These are phyloP conservation scores for Carollia perspicillata DNA, from an alignment of 2,113 vertebrate genomes.

Conservation along the genomic window DNA sequence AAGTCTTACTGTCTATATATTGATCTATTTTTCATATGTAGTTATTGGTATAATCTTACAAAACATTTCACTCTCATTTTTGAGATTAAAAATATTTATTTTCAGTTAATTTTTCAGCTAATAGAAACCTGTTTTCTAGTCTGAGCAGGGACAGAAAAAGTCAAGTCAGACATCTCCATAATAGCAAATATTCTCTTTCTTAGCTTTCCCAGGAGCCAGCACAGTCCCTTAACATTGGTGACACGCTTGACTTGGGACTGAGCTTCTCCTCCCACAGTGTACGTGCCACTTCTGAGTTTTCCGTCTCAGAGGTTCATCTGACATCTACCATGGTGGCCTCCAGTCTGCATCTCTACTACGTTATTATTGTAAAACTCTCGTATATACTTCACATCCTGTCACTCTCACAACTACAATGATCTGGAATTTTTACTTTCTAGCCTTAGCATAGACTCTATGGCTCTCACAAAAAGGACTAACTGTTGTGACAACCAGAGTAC, in stretches of 20 bases:
- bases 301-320: neutral
- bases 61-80: neutral
- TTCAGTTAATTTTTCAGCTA: neutral
- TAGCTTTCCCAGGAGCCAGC: neutral
- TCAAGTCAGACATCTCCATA: neutral
- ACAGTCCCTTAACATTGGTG: neutral
- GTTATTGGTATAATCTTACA: neutral
- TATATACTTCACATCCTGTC: neutral
- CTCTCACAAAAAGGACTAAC: slow-evolving; percentile 39
- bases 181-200: neutral
- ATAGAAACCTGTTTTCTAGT: neutral
- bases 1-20: neutral
- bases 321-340: neutral
- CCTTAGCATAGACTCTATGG: neutral
- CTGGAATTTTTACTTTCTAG: slow-evolving; percentile 28
- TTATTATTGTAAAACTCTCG: neutral
- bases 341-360: neutral
- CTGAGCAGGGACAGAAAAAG: neutral
- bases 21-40: neutral
- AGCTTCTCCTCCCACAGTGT: slow-evolving; percentile 1
- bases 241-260: neutral
- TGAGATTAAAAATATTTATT: neutral
- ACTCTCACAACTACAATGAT: neutral
- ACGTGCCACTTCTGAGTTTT: neutral
- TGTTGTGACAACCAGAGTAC: neutral